phyloP scores from a whole-genome alignment of 92 coral and sea anemone species.

The Paramuricea clavata region DNA sequence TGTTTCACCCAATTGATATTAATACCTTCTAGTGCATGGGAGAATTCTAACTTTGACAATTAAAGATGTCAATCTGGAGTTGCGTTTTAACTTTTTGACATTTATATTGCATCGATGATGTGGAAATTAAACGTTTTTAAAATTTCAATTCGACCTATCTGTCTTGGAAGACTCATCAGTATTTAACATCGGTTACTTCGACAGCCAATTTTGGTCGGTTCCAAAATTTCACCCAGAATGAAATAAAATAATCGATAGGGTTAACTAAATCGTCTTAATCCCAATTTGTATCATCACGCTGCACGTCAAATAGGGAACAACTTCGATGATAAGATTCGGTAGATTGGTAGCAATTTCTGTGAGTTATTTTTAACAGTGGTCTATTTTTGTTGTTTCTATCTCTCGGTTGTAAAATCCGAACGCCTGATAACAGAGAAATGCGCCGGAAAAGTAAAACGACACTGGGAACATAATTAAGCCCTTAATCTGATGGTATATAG shows the following conservation, averaged over 20 bases:
- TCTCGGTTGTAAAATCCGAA: neutral
- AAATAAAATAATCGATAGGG: neutral
- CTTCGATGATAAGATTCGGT: neutral
- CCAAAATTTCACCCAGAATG: neutral
- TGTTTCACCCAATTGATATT: neutral
- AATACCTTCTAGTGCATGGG: neutral
- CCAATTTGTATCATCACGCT: constrained; percentile 8
- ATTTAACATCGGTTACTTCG: neutral
- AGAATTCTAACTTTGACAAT: neutral
- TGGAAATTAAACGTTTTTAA: neutral
- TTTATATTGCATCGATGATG: neutral
- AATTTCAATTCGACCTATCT: neutral
- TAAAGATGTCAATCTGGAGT: neutral
- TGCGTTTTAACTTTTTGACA: neutral
- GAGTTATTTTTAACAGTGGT: constrained; percentile 8
- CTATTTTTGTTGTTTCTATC: constrained; percentile 4
- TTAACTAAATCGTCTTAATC: constrained; percentile 9
- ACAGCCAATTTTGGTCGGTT: neutral
- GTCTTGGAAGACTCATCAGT: neutral
- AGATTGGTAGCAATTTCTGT: constrained; percentile 1
- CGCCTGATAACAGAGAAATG: neutral
- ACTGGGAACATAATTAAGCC: neutral
- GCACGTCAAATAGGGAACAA: neutral
- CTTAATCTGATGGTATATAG: neutral
- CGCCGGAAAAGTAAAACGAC: neutral